Conservation (phyloP, 2,888 invertebrate species). For the Acanthoscelides obtectus region DNA sequence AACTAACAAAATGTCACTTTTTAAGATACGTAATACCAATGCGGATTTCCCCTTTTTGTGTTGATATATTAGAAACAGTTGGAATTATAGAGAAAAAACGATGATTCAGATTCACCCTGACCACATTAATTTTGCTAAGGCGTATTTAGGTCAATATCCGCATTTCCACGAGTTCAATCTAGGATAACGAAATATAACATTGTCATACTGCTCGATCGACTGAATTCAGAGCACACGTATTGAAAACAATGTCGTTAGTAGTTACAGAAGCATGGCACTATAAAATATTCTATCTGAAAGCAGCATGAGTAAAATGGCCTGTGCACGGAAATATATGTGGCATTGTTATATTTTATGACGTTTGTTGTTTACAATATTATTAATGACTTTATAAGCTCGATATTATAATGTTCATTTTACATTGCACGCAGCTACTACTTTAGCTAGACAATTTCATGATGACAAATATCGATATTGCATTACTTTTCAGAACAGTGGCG, state of each 20-base stretch:
- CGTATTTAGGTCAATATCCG: too few species aligned
- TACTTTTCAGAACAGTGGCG: too few species aligned
- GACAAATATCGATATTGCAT: too few species aligned
- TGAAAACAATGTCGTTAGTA: background rate
- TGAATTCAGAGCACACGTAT: background rate
- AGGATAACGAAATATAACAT: background rate
- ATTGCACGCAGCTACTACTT: background rate
- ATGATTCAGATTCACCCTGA: too few species aligned
- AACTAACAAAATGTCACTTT: too few species aligned
- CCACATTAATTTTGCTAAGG: too few species aligned
- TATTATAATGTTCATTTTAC: background rate
- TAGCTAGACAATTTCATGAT: background rate
- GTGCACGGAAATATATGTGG: constrained; percentile 7
- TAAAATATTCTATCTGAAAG: background rate
- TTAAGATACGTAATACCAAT: too few species aligned
- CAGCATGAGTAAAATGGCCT: background rate
- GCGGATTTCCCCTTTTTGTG: too few species aligned
- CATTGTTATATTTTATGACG: constrained; percentile 15
- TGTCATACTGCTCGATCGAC: background rate
- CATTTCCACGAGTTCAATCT: too few species aligned
- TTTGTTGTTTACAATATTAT: constrained; percentile 13
- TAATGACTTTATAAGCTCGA: constrained; percentile 5
- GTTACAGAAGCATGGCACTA: constrained; percentile 4
- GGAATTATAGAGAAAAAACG: too few species aligned
- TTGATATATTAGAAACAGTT: too few species aligned